Conservation (phyloP, 2,888 invertebrate species). For the Yponomeuta cagnagella region DNA sequence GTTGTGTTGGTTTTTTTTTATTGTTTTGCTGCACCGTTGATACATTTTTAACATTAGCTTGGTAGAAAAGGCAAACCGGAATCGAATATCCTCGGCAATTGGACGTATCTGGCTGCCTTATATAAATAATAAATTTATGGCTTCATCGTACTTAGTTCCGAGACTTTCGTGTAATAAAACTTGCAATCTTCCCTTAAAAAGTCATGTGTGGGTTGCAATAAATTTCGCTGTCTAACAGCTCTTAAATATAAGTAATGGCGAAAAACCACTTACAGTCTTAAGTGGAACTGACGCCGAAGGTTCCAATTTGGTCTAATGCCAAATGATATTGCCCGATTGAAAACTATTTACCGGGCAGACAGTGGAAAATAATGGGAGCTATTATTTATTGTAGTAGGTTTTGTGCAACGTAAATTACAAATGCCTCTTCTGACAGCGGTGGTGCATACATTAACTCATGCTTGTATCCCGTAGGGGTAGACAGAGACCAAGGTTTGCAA, state of each 20-base stretch:
- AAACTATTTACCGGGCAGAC: slow-evolving; percentile 27
- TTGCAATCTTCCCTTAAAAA: background rate
- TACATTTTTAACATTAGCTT: background rate
- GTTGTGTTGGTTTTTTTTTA: background rate
- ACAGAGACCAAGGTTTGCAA: no score
- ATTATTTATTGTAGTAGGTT: slow-evolving; percentile 8
- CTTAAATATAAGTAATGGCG: slow-evolving; percentile 15
- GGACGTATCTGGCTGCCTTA: no score
- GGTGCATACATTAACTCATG: background rate
- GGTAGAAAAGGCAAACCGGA: no score
- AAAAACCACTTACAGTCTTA: slow-evolving; percentile 27
- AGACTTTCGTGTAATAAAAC: background rate
- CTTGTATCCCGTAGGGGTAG: no score
- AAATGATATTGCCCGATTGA: slow-evolving; percentile 36
- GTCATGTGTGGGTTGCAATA: background rate
- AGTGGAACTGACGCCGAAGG: slow-evolving; percentile 24
- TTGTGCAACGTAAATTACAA: background rate
- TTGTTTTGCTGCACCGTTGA: background rate
- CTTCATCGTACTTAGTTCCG: no score
- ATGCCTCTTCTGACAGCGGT: background rate
- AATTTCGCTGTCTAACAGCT: slow-evolving; percentile 1
- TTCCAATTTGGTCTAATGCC: slow-evolving; percentile 40
- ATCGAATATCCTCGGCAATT: no score
- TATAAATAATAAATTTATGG: no score
- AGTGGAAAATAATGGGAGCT: slow-evolving; percentile 15